phyloP scores from a whole-genome alignment of 2,888 invertebrate genomes.

The Gastracanthus pulcherrimus region DNA sequence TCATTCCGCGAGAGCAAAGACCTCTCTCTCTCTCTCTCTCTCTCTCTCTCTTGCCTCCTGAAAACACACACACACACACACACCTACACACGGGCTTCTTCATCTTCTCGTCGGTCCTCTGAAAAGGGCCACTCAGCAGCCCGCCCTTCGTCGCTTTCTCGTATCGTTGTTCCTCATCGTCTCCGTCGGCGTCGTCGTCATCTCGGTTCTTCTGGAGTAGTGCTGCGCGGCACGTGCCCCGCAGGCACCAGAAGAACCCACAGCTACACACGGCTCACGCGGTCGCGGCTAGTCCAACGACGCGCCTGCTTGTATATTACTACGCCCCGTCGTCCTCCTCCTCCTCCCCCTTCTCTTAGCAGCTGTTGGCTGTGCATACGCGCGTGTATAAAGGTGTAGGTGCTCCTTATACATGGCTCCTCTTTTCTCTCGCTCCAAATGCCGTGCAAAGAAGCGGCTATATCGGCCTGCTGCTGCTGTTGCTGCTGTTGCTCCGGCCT shows the following conservation, averaged over 20 bases:
- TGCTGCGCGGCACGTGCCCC: background rate
- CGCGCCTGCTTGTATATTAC: too few species aligned
- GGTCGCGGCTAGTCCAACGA: too few species aligned
- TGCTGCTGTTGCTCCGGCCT: too few species aligned
- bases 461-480: too few species aligned
- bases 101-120: background rate
- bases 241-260: background rate
- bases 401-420: too few species aligned
- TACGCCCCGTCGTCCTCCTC: too few species aligned
- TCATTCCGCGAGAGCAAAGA: slow-evolving; percentile 48
- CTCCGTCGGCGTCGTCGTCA: slow-evolving; percentile 46
- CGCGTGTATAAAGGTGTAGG: too few species aligned
- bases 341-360: too few species aligned
- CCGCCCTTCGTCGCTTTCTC: background rate
- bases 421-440: too few species aligned
- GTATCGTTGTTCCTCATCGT: slow-evolving; percentile 48
- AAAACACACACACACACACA: background rate
- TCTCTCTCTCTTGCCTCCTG: slow-evolving; percentile 19
- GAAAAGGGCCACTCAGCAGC: slow-evolving; percentile 42
- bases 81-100: background rate
- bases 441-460: too few species aligned
- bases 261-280: background rate
- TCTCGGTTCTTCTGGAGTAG: slow-evolving; percentile 25
- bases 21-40: too few species aligned
- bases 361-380: too few species aligned